Evolutionary conservation across 2,113 vertebrate species (phyloP).

Genomic region (Pluvianellus socialis): DNA sequence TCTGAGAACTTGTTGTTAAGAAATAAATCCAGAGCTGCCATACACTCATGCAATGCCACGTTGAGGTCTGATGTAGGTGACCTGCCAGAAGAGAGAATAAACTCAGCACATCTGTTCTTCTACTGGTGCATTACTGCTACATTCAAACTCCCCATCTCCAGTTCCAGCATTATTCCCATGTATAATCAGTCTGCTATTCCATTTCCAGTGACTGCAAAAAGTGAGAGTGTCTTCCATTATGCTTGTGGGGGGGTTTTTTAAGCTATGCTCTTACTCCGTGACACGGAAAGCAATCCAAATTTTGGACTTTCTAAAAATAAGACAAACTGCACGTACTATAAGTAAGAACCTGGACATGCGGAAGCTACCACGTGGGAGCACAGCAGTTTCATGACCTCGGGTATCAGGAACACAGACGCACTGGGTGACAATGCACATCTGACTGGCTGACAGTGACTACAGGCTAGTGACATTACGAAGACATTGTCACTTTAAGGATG

Average conservation of each 20-base stretch:
- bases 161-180: background rate
- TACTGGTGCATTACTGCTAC: background rate
- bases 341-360: background rate
- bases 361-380: background rate
- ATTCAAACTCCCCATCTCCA: background rate
- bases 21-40: constrained; percentile 92
- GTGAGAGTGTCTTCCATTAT: background rate
- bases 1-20: constrained; percentile 93
- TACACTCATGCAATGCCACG: constrained; percentile 88
- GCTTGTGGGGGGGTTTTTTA: background rate
- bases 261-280: background rate
- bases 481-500: background rate
- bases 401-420: background rate
- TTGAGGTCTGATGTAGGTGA: constrained; percentile 82
- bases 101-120: constrained; percentile 11
- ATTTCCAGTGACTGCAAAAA: background rate
- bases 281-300: background rate
- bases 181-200: background rate
- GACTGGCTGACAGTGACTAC: background rate
- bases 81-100: constrained; percentile 64
- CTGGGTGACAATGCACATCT: background rate
- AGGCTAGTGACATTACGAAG: background rate
- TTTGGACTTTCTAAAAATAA: background rate
- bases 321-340: background rate
- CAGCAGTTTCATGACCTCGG: background rate